phyloP scores from a whole-genome alignment of 2,888 invertebrate species.

The Phortica magna region DNA sequence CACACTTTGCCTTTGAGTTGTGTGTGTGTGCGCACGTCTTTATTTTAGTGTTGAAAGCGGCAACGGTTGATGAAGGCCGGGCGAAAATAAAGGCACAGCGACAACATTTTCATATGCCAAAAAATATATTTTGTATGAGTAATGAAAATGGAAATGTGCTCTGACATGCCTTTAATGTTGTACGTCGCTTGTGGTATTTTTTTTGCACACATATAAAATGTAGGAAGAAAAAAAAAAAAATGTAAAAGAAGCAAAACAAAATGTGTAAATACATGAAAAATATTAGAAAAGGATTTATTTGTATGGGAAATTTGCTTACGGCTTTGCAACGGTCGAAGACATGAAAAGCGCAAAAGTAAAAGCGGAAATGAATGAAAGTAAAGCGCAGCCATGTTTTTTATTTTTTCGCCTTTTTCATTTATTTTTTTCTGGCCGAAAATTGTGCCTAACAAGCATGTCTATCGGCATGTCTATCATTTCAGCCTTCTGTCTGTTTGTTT shows the following conservation, averaged over 20 bases:
- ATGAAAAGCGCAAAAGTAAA: not conserved
- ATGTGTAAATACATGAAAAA: not conserved
- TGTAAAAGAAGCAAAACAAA: constrained; percentile 1
- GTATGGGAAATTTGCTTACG: not conserved
- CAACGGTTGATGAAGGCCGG: not conserved
- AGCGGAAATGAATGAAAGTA: not conserved
- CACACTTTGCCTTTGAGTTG: constrained; percentile 14
- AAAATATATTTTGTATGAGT: constrained; percentile 47
- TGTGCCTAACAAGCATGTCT: constrained; percentile 17
- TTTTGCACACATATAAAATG: constrained; percentile 28
- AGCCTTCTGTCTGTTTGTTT: not conserved
- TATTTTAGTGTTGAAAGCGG: not conserved
- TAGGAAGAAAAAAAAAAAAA: not conserved
- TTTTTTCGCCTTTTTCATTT: too few species aligned
- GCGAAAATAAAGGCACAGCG: not conserved
- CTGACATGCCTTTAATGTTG: constrained; percentile 47
- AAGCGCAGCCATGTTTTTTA: not conserved
- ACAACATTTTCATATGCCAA: not conserved
- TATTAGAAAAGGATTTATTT: constrained; percentile 17
- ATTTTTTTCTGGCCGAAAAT: not conserved
- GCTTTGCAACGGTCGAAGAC: not conserved
- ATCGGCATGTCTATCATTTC: not conserved
- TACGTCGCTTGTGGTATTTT: constrained; percentile 37
- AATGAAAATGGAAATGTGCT: constrained; percentile 57
- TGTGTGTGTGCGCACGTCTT: not conserved